phyloP scores from a whole-genome alignment of 2,797 vertebrate species.

The Etheostoma nigrum region DNA sequence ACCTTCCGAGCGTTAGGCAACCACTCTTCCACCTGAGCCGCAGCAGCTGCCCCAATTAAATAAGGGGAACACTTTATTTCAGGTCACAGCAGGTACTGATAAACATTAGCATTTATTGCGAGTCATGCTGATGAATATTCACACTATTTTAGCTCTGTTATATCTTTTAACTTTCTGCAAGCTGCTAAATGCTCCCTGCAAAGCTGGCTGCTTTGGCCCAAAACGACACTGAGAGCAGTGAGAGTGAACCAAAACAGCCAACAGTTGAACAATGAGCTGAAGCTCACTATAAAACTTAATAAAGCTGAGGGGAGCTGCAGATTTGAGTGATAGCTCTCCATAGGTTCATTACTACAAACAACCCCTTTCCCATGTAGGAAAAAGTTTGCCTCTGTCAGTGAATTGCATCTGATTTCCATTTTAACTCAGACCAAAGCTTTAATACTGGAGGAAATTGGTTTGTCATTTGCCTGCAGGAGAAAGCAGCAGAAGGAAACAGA shows the following conservation, averaged over 20 bases:
- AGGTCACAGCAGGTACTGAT: background rate
- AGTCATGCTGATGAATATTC: background rate
- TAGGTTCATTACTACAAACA: too few species aligned
- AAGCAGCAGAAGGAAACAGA: conserved; percentile 4
- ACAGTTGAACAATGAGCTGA: too few species aligned
- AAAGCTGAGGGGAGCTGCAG: too few species aligned
- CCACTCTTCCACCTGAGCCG: too few species aligned
- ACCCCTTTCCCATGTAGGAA: background rate
- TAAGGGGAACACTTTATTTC: background rate
- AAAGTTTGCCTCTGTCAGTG: conserved; percentile 1
- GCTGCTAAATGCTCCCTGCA: background rate
- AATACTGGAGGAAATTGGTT: conserved; percentile 28
- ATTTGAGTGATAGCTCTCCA: too few species aligned
- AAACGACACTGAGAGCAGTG: too few species aligned
- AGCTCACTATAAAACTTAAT: too few species aligned
- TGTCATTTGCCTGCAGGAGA: conserved; percentile 3
- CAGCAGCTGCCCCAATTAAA: too few species aligned
- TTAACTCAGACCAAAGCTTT: conserved; percentile 13
- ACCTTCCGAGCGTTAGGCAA: too few species aligned
- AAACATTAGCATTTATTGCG: background rate
- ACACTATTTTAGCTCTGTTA: background rate
- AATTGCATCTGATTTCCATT: conserved; percentile 35
- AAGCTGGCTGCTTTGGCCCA: too few species aligned
- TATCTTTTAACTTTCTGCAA: background rate
- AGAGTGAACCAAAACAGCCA: too few species aligned